Conservation (phyloP, 2,797 vertebrate genomes). For the Avahi laniger region DNA sequence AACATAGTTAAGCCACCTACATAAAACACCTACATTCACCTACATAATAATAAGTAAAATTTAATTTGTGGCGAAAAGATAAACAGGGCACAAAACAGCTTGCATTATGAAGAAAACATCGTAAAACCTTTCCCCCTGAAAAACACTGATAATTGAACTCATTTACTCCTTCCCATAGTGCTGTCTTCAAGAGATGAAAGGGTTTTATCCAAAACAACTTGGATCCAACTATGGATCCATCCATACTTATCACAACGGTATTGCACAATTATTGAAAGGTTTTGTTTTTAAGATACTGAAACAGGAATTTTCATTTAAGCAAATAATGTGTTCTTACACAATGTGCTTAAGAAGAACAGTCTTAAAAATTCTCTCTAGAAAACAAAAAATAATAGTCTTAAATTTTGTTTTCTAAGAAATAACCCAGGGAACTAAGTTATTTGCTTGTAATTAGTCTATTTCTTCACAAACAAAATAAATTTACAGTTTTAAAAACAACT, state of each 20-base stretch:
- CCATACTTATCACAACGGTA: slow-evolving; percentile 57
- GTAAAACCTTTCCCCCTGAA: background rate
- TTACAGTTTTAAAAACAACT: background rate
- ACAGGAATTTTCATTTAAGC: slow-evolving; percentile 46
- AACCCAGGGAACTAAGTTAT: slow-evolving; percentile 33
- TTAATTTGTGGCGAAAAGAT: background rate
- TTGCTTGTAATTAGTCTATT: slow-evolving; percentile 9
- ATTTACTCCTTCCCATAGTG: background rate
- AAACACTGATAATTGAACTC: slow-evolving; percentile 37
- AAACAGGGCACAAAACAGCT: background rate
- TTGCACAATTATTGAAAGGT: slow-evolving; percentile 47
- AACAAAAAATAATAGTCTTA: slow-evolving; percentile 63
- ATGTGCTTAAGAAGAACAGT: slow-evolving; percentile 45
- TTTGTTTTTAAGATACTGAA: slow-evolving; percentile 70
- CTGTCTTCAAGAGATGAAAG: slow-evolving; percentile 51
- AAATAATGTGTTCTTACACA: slow-evolving; percentile 79
- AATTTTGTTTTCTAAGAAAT: slow-evolving; percentile 67
- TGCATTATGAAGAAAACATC: background rate
- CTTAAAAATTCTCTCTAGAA: slow-evolving; percentile 49
- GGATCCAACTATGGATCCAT: background rate
- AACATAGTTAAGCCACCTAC: background rate
- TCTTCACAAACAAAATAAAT: background rate
- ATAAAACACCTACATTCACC: too few species aligned
- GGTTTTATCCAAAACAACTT: slow-evolving; percentile 42
- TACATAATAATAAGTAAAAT: background rate